Evolutionary conservation across 1,140 invertebrate species (phyloP).

Genomic region (Brachionus angularis): DNA sequence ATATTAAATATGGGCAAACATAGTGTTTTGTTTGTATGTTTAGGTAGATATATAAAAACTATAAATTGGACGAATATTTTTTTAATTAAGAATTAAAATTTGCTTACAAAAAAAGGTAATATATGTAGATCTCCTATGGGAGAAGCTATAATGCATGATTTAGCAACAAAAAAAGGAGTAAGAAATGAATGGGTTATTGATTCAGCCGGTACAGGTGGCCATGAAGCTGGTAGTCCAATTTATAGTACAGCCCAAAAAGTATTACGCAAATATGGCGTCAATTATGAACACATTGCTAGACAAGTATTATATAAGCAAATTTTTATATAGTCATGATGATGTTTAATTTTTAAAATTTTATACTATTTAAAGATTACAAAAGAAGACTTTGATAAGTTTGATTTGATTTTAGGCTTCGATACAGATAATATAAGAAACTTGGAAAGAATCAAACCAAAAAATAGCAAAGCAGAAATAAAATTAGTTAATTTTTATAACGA

Average conservation of each 20-base stretch:
- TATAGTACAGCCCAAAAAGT: neutral
- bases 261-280: constrained; percentile 15
- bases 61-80: too few relatives aligned
- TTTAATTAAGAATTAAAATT: neutral
- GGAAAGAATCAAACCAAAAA: constrained; percentile 42
- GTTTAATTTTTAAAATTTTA: neutral
- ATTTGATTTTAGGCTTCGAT: constrained; percentile 39
- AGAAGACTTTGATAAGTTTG: constrained; percentile 36
- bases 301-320: constrained; percentile 15
- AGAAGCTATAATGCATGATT: constrained; percentile 39
- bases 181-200: constrained; percentile 28
- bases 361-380: constrained; percentile 16
- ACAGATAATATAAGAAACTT: constrained; percentile 31
- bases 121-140: constrained; percentile 42
- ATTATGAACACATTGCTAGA: constrained; percentile 27
- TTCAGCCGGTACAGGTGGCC: constrained; percentile 27
- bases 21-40: constrained; percentile 41
- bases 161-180: constrained; percentile 38
- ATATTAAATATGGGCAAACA: constrained; percentile 41
- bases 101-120: neutral
- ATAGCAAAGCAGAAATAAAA: constrained; percentile 32
- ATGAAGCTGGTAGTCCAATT: constrained; percentile 32
- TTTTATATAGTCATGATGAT: neutral
- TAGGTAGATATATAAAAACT: constrained; percentile 13
- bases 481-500: constrained; percentile 32